Percentiles rank a stretch among this genome's conserved stretches.
These are phyloP conservation scores for Eclectus roratus DNA, from an alignment of 2,113 vertebrate genomes.

Conservation along the genomic window DNA sequence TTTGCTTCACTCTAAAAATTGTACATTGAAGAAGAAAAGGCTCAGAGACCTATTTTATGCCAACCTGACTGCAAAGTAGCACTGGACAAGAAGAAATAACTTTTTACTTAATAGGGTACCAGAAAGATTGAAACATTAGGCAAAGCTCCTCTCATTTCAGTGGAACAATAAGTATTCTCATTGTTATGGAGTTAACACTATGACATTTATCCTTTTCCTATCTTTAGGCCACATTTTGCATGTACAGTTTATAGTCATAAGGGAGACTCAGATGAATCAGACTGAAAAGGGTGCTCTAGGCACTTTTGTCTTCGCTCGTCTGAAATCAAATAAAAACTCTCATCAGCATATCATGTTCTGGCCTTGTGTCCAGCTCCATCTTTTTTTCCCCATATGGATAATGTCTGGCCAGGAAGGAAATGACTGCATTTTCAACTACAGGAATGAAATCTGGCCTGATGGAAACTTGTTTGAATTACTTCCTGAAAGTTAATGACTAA, in stretches of 20 bases:
- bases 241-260: neutral
- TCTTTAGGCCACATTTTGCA: neutral
- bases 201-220: neutral
- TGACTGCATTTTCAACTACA: slow-evolving; percentile 1
- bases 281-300: neutral
- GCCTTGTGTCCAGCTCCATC: neutral
- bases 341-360: neutral
- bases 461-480: slow-evolving; percentile 20
- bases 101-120: neutral
- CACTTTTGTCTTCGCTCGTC: neutral
- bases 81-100: neutral
- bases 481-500: neutral
- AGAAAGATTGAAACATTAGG: neutral
- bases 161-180: neutral
- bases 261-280: neutral
- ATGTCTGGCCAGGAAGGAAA: slow-evolving; percentile 56
- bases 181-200: neutral
- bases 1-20: neutral
- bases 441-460: slow-evolving; percentile 1
- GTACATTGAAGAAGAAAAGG: neutral
- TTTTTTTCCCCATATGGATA: neutral
- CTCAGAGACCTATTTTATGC: neutral
- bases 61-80: neutral
- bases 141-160: neutral
- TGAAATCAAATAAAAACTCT: slow-evolving; percentile 27